Evolutionary conservation across 2,797 vertebrate genomes (phyloP), one percentile per base, ranked within the genome.

Genomic region (Alcedo atthis): DNA sequence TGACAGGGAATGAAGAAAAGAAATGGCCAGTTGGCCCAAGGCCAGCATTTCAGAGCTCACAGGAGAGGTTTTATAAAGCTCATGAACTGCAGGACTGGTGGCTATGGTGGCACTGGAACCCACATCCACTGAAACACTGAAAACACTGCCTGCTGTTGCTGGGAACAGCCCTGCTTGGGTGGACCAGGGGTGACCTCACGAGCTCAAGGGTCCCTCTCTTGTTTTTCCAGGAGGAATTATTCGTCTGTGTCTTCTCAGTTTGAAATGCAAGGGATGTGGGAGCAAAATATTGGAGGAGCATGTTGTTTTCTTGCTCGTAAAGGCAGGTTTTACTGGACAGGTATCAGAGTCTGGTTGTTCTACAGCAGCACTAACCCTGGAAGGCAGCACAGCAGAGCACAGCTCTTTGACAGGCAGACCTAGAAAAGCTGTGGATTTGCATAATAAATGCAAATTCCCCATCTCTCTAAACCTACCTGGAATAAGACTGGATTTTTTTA

Each of bases 1-100:
- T 86, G 94, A 90, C 85, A 81, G 89, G 70, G 48, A 76, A 64
- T 10, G 67, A 26, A 93, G 93, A 83, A 73, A 93, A 95, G 93
- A 22, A 93, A 91, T 2, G 94, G 87, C 67, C 83, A 32, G 25
- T 61, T 96, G 95, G 93, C 89, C 5, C 13, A 53, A 51, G 0
- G 89, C 96, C 96, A 96, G 83, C 85, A 4, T 37, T 73, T 64
- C 87, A 8, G 7, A 40, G 91, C 95, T 92, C 95, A 88, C 91
- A 94, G 70, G 26, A 0, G 18, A 84, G 78, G 3, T 71, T 91
- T 93, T 92, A 92, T 96, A 37, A 37, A 37, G 89, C 89, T 37
- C 4, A 19, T 0, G 42, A 87, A 57, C 70, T 8, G 80, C 0
- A 73, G 70, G 67, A 82, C 73, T 2, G 80, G 80, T 32, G 91